Conservation (phyloP, 2,113 vertebrate species). For the Otus sunia region DNA sequence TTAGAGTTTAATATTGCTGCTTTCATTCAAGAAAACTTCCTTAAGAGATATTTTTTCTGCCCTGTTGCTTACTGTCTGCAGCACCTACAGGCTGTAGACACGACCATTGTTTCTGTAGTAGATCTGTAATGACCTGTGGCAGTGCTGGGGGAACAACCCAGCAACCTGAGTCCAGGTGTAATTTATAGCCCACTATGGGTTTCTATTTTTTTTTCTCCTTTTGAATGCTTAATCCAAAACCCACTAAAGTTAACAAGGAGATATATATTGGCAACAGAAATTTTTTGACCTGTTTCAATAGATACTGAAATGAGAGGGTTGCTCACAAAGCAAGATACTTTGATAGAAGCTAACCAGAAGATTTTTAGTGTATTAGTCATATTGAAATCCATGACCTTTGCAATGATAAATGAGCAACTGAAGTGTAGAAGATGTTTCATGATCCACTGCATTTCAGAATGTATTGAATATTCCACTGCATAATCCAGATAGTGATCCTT, state of each 20-base stretch:
- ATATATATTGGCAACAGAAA: neutral
- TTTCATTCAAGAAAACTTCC: neutral
- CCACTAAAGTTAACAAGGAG: neutral
- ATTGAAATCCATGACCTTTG: neutral
- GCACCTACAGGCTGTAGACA: neutral
- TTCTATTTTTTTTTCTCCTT: fast-evolving
- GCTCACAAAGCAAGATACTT: neutral
- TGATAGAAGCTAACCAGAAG: neutral
- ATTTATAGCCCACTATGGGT: neutral
- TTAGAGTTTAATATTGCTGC: neutral
- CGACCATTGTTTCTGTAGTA: neutral
- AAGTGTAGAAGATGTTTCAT: neutral
- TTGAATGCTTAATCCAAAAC: neutral
- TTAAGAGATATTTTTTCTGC: neutral
- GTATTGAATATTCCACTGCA: neutral
- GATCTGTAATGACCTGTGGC: neutral
- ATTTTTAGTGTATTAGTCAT: neutral
- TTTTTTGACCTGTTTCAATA: neutral
- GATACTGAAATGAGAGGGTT: neutral
- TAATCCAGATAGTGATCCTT: neutral
- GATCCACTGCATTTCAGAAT: neutral
- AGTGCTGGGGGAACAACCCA: neutral
- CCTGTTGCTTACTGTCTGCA: neutral
- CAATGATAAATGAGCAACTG: neutral
- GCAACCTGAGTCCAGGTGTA: neutral